Evolutionary conservation across 2,888 invertebrate species (phyloP).

Genomic region (Habroteleia sp.): DNA sequence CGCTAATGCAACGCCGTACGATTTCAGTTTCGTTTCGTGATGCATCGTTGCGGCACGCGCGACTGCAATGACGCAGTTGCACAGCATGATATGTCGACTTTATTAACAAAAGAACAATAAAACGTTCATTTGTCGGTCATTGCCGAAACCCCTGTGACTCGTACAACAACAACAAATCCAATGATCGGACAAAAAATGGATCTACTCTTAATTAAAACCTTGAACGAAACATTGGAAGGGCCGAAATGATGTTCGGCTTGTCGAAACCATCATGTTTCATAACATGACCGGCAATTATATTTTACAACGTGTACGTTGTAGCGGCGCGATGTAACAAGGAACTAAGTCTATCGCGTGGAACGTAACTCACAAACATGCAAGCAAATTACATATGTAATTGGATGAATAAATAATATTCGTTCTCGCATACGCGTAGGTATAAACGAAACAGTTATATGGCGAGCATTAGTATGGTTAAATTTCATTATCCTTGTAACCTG

Average conservation of each 20-base stretch:
- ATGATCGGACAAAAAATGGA: no score
- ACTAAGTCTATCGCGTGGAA: conserved; percentile 19
- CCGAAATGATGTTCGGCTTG: no score
- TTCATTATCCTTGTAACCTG: conserved; percentile 43
- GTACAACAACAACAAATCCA: not conserved
- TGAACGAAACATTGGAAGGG: no score
- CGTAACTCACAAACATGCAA: conserved; percentile 7
- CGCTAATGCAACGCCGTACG: conserved; percentile 46
- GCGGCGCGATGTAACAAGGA: conserved; percentile 13
- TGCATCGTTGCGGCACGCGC: conserved; percentile 78
- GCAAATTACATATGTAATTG: conserved; percentile 50
- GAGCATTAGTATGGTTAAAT: conserved; percentile 50
- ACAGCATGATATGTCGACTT: conserved; percentile 16
- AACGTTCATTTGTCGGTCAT: no score
- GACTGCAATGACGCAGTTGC: conserved; percentile 49
- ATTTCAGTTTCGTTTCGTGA: conserved; percentile 73
- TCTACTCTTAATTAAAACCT: no score
- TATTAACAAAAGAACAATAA: conserved; percentile 4
- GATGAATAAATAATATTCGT: conserved; percentile 45
- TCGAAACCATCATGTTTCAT: conserved; percentile 31
- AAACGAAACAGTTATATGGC: conserved; percentile 38
- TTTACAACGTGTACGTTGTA: conserved; percentile 26
- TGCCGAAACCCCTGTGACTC: no score
- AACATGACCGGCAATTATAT: conserved; percentile 12
- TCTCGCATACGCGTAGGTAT: conserved; percentile 12